These are phyloP conservation scores for Papilio machaon DNA, from an alignment of 1,140 invertebrate species.

Conservation along the genomic window DNA sequence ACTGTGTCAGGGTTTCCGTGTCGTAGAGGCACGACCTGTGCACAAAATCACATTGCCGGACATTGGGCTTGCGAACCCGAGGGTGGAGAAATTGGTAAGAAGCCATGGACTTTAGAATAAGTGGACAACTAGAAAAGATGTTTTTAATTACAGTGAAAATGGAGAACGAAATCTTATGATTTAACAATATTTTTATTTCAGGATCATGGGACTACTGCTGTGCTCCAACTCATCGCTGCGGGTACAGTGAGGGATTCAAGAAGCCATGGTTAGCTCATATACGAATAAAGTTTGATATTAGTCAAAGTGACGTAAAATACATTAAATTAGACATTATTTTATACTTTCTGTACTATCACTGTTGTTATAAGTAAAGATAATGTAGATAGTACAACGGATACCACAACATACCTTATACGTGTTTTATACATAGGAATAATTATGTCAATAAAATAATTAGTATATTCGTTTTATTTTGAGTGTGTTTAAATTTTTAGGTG, in stretches of 20 bases:
- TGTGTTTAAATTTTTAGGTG: constrained; percentile 83
- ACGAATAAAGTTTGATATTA: neutral
- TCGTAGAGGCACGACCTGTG: constrained; percentile 86
- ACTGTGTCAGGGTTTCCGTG: constrained; percentile 91
- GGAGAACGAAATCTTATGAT: neutral
- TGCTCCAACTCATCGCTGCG: constrained; percentile 89
- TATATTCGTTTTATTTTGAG: no score
- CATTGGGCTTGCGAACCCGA: constrained; percentile 91
- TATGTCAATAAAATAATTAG: no score
- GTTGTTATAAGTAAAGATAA: no score
- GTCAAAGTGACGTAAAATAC: neutral
- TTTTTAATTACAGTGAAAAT: constrained; percentile 3
- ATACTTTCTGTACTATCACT: no score
- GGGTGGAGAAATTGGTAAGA: constrained; percentile 83
- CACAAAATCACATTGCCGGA: constrained; percentile 86
- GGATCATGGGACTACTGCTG: constrained; percentile 91
- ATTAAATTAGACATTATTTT: no score
- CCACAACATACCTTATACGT: no score
- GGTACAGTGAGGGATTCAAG: constrained; percentile 89
- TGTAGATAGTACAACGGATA: no score
- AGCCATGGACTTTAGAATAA: neutral
- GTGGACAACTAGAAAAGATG: neutral
- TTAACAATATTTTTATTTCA: constrained; percentile 35
- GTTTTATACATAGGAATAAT: no score
- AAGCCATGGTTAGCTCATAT: constrained; percentile 86